A percentile compares a stretch with the other conserved stretches of the same genome.
These are phyloP conservation scores for Garra rufa DNA, from an alignment of 2,113 vertebrate species.

Conservation along the genomic window DNA sequence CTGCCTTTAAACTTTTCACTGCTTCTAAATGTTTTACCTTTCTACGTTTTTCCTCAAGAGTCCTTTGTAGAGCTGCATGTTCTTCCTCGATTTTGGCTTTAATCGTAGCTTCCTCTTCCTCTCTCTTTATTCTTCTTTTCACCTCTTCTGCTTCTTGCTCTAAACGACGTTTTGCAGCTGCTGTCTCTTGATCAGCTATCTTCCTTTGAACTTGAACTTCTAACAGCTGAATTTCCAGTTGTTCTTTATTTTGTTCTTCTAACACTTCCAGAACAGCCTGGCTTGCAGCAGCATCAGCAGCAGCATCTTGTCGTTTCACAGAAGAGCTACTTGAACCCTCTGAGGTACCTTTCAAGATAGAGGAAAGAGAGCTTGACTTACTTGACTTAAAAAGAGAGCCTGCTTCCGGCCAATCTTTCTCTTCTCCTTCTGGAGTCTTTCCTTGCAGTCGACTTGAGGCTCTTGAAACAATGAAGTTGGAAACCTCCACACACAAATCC, in stretches of 20 bases:
- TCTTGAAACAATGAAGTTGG: conserved; percentile 23
- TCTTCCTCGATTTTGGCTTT: conserved; percentile 36
- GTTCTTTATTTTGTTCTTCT: conserved; percentile 48
- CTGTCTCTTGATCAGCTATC: conserved; percentile 14
- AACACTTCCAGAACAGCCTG: conserved; percentile 56
- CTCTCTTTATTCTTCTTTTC: conserved; percentile 9
- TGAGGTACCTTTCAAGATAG: conserved; percentile 1
- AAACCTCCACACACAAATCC: conserved; percentile 46
- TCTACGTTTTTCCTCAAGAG: background rate
- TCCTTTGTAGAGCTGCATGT: conserved; percentile 33
- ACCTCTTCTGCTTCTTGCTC: conserved; percentile 17
- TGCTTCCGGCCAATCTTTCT: conserved; percentile 50
- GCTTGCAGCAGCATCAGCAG: conserved; percentile 53
- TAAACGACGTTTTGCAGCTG: background rate
- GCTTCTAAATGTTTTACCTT: conserved; percentile 29
- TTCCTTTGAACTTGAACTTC: background rate
- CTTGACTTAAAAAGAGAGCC: conserved; percentile 43
- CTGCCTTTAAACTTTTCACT: conserved; percentile 11
- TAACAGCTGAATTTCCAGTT: conserved; percentile 44
- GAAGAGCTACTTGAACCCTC: conserved; percentile 38
- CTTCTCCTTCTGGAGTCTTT: conserved; percentile 12
- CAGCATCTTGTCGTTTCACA: conserved; percentile 35
- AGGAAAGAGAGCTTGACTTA: background rate
- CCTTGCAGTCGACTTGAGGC: conserved; percentile 35
- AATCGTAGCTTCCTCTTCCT: conserved; percentile 44